A percentile compares a stretch with the other conserved stretches of the same genome.
Evolutionary conservation across 1,140 invertebrate genomes (phyloP).

Genomic region (Aphelinus atriplicis): DNA sequence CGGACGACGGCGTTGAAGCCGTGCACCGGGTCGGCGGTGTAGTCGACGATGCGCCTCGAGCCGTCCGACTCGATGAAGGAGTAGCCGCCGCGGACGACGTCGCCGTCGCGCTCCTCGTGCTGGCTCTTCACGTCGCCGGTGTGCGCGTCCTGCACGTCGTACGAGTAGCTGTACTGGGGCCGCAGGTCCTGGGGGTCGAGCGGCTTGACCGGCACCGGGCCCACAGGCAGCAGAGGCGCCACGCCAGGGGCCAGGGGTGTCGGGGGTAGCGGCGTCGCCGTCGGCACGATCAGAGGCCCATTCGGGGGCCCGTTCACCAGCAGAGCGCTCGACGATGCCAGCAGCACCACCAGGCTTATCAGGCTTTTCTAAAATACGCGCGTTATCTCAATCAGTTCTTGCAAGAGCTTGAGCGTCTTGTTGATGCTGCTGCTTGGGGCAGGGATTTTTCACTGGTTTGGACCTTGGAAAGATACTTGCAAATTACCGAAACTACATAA

Average conservation of each 20-base stretch:
- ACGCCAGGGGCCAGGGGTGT: neutral
- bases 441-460: too few species aligned
- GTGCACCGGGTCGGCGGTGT: slow-evolving; percentile 62
- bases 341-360: neutral
- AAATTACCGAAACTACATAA: too few species aligned
- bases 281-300: too few species aligned
- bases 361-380: neutral
- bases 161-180: slow-evolving; percentile 26
- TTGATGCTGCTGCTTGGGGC: too few species aligned
- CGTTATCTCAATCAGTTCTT: too few species aligned
- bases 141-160: slow-evolving; percentile 22
- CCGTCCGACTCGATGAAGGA: slow-evolving; percentile 64
- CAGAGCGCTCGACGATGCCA: neutral
- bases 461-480: too few species aligned
- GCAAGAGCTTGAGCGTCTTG: too few species aligned
- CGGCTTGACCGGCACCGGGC: neutral
- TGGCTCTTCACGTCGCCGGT: slow-evolving; percentile 35
- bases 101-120: slow-evolving; percentile 32
- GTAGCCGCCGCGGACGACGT: slow-evolving; percentile 31
- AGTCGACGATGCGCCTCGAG: slow-evolving; percentile 62
- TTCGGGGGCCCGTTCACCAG: slow-evolving; percentile 3
- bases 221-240: neutral
- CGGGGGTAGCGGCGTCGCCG: too few species aligned
- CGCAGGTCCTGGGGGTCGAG: neutral
- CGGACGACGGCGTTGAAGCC: slow-evolving; percentile 64